phyloP scores from a whole-genome alignment of 2,888 invertebrate genomes.

The Epistrophe grossulariae region DNA sequence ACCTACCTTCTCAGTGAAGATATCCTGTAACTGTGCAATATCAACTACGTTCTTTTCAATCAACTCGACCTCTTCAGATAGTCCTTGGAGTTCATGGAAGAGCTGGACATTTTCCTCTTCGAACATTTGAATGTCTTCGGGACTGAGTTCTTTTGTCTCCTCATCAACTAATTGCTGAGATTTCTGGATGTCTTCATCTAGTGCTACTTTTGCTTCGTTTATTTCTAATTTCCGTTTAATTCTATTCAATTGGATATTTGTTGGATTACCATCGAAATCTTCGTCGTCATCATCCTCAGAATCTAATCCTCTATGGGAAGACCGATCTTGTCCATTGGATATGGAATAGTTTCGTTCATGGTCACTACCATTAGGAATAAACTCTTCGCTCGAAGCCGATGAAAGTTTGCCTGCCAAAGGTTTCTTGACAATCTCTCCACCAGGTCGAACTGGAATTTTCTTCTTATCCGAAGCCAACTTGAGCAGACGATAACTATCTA shows the following conservation, averaged over 20 bases:
- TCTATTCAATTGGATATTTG: conserved; percentile 48
- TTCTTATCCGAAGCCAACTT: conserved; percentile 86
- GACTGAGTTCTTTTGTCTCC: conserved; percentile 86
- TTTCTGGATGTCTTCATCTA: conserved; percentile 82
- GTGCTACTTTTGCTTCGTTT: conserved; percentile 79
- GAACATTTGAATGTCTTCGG: conserved; percentile 96
- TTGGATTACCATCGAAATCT: conserved; percentile 66
- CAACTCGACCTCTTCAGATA: conserved; percentile 95
- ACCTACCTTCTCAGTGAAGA: conserved; percentile 95
- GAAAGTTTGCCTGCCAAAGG: conserved; percentile 39
- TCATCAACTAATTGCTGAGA: conserved; percentile 80
- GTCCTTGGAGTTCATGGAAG: conserved; percentile 93
- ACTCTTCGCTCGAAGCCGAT: conserved; percentile 42
- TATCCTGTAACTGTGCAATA: conserved; percentile 97
- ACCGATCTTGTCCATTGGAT: conserved; percentile 42
- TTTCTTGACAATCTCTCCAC: conserved; percentile 71
- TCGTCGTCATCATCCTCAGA: conserved; percentile 76
- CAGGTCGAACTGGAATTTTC: conserved; percentile 81
- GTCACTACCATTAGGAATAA: conserved; percentile 78
- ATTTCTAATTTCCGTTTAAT: conserved; percentile 60
- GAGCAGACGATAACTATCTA: conserved; percentile 92
- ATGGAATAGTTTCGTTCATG: conserved; percentile 77
- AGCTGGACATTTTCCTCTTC: conserved; percentile 95
- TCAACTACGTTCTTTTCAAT: conserved; percentile 97
- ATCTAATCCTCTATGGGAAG: conserved; percentile 76